Base-by-base conservation (phyloP, 37 sponge, comb jelly and placozoan genomes). In the Chondrosia reniformis region DNA sequence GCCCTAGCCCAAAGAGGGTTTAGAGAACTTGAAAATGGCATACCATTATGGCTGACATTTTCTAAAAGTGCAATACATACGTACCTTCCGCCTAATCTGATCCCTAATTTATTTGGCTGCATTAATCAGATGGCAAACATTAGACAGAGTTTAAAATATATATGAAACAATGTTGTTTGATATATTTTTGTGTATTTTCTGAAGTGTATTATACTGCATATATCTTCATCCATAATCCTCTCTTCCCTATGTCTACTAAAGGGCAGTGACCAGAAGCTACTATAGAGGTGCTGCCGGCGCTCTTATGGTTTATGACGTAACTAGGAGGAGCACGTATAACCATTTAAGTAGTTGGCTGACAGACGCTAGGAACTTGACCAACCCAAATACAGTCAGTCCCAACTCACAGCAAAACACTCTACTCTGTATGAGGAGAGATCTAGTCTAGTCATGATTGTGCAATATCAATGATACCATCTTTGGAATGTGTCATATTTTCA, bases 301-400 rank as follows among this genome's bases (percentile, higher is more conserved):
- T 67, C 81, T 98, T 15, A 98, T 98, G 99, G 99, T 95, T 12
- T 98, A 98, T 39, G 99, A 98, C 80, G 96, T 98, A 76, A 98
- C 99, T 33, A 90, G 98, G 75, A 80, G 97, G 46, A 96, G 94
- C 74, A 98, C 99, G 4, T 98, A 98, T 88, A 98, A 98, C 67
- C 99, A 98, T 63, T 87, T 98, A 49, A 98, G 99, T 81, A 98
- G 99, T 65, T 98, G 99, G 99, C 88, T 98, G 46, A 98, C 99
- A 40, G 99, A 98, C 45, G 99, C 99, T 25, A 83, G 99, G 74
- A 98, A 98, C 76, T 86, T 98, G 10, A 98, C 99, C 42, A 98
- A 97, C 67, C 98, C 98, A 6, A 97, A 97, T 74, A 97, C 98
- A 22, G 98, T 97, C 25, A 81, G 95, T 38, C 30, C 52, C 52